Conservation (phyloP, 2,797 vertebrate species). For the Rhinophrynus dorsalis region DNA sequence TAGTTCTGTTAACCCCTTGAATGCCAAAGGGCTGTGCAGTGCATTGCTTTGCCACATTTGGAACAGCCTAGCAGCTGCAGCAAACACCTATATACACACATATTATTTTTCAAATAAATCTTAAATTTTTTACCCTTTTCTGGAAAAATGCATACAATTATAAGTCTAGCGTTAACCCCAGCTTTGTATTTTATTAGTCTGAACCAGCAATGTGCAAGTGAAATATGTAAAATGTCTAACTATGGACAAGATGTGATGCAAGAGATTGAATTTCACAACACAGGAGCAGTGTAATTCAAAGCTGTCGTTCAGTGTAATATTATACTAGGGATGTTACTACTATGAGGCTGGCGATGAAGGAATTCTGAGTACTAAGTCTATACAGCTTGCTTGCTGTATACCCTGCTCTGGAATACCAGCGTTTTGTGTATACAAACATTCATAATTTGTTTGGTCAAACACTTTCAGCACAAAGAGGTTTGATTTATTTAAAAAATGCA, state of each 20-base stretch:
- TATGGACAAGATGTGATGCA: neutral
- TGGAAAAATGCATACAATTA: too few species aligned
- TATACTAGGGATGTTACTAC: constrained; percentile 17
- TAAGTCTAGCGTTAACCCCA: too few species aligned
- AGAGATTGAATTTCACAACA: constrained; percentile 53
- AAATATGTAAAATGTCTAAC: neutral
- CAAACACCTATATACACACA: neutral
- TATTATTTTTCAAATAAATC: neutral
- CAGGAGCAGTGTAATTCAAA: constrained; percentile 41
- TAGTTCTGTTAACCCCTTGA: too few species aligned
- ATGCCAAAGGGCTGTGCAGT: neutral
- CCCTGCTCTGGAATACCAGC: neutral
- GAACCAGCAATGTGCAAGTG: constrained; percentile 10
- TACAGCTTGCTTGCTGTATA: neutral
- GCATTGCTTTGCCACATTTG: too few species aligned
- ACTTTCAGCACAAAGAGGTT: constrained; percentile 6
- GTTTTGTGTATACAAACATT: constrained; percentile 17
- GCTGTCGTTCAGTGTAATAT: constrained; percentile 21
- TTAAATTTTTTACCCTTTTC: too few species aligned
- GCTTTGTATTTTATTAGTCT: too few species aligned
- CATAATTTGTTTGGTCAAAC: constrained; percentile 16
- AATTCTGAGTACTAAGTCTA: neutral
- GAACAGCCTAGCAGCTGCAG: neutral
- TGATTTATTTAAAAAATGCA: constrained; percentile 16
- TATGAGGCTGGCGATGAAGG: constrained; percentile 17